Evolutionary conservation across 2,797 vertebrate genomes (phyloP), one percentile per base, ranked within the genome.

Genomic region (Apodemus agrarius): DNA sequence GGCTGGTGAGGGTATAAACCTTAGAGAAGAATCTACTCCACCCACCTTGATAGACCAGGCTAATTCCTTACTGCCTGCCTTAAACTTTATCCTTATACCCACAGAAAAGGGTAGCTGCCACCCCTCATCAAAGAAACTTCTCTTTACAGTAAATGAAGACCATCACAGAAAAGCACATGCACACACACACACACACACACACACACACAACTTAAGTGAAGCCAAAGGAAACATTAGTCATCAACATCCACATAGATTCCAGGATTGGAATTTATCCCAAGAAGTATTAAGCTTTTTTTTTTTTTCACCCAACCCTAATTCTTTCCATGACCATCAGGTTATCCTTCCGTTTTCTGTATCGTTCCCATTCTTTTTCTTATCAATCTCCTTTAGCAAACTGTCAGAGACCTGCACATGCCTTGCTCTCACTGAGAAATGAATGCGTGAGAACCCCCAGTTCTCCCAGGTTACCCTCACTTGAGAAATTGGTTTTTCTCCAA

Each of bases 401-500:
- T 34, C 78, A 84, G 67, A 88, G n/a, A 81, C 49, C 52, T 59
- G 74, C 10, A 80, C 2, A 34, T 72, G 46, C 81, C 87, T 91
- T 92, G 29, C 37, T 96, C 40, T 95, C 40, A 16, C 82, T 91
- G 78, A 86, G 97, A 96, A 93, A 63, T 59, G 19, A 89, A 46
- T 67, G 19, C 82, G 46, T 80, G 46, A 59, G 80, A 92, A 57
- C 89, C n/a, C 49, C n/a, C 49, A 74, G 17, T 89, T 84, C 75
- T 92, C 49, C 31, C 92, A 84, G 3, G 46, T 88, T 95, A 92
- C 29, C 19, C 31, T 74, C 46, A 12, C 69, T 96, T 81, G 78
- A 93, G 95, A 97, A 95, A 93, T 69, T 94, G 88, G 31, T 93
- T 97, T 90, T 90, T 21, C 29, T 95, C 79, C 67, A 75, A 82